A percentile compares a stretch with the other conserved stretches of the same genome.
Evolutionary conservation across 2,888 invertebrate genomes (phyloP).

Genomic region (Leptogaster cylindrica): DNA sequence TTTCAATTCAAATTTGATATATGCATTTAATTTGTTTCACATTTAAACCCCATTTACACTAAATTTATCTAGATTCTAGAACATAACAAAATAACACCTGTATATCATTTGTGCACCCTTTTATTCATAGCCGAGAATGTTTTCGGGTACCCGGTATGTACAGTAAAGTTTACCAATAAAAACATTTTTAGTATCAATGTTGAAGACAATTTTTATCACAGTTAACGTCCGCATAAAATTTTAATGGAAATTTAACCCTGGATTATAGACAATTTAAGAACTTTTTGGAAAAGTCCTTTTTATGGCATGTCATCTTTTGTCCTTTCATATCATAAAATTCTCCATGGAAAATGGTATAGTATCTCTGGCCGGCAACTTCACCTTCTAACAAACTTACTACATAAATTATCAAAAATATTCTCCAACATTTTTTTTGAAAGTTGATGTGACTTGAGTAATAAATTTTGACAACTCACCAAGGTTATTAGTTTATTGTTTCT

Average conservation of each 20-base stretch:
- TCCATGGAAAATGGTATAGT: neutral
- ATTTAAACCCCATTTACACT: no score
- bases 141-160: neutral
- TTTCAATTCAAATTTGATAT: no score
- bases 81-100: no score
- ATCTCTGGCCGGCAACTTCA: neutral
- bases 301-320: constrained; percentile 3
- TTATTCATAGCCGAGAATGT: constrained; percentile 12
- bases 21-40: no score
- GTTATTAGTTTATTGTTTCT: constrained; percentile 28
- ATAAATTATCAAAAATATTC: neutral
- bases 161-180: constrained; percentile 20
- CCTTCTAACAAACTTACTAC: neutral
- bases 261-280: constrained; percentile 30
- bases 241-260: constrained; percentile 36
- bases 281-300: constrained; percentile 24
- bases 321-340: neutral
- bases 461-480: constrained; percentile 9
- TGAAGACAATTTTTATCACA: constrained; percentile 26
- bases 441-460: neutral
- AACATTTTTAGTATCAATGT: constrained; percentile 1
- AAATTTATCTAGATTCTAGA: no score
- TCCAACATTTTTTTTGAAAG: neutral
- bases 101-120: neutral
- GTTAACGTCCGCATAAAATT: constrained; percentile 28